A percentile compares a stretch with the other conserved stretches of the same genome.
Evolutionary conservation across 92 coral and sea anemone species (phyloP).

Genomic region (Porites divaricata): DNA sequence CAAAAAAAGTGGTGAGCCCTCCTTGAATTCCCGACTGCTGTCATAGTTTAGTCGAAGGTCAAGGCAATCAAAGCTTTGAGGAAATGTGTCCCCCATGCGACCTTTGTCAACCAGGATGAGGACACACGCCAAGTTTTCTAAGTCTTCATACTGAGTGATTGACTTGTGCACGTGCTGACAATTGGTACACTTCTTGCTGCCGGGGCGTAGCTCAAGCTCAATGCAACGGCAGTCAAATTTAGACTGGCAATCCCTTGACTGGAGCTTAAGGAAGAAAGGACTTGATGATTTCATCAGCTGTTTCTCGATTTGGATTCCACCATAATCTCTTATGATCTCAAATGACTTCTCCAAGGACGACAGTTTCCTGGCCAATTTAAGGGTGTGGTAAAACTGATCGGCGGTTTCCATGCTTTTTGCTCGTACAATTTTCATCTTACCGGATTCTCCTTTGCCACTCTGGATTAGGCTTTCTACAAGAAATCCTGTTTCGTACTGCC

Average conservation of each 20-base stretch:
- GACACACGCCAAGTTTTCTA: constrained; percentile 58
- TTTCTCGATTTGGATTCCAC: constrained; percentile 43
- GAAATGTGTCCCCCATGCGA: constrained; percentile 73
- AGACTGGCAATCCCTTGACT: constrained; percentile 21
- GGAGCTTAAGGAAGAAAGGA: constrained; percentile 48
- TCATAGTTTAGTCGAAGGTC: constrained; percentile 66
- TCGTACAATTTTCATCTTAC: constrained; percentile 60
- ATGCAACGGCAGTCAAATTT: constrained; percentile 43
- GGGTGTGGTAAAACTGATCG: constrained; percentile 45
- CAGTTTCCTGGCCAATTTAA: constrained; percentile 30
- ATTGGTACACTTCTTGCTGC: constrained; percentile 22
- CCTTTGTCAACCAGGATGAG: constrained; percentile 65
- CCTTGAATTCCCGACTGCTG: constrained; percentile 28
- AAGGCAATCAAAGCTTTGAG: constrained; percentile 59
- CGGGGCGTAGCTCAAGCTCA: neutral
- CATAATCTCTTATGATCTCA: constrained; percentile 60
- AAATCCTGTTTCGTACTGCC: constrained; percentile 35
- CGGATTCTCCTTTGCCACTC: constrained; percentile 28
- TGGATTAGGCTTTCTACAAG: constrained; percentile 23
- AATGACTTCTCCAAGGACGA: neutral
- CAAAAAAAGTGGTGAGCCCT: constrained; percentile 29
- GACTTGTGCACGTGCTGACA: constrained; percentile 54
- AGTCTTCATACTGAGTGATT: constrained; percentile 57
- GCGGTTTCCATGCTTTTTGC: constrained; percentile 58
- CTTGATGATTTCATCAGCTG: constrained; percentile 52